Base-by-base conservation (phyloP, 2,797 vertebrate species). In the Sternarchorhynchus goeldii region DNA sequence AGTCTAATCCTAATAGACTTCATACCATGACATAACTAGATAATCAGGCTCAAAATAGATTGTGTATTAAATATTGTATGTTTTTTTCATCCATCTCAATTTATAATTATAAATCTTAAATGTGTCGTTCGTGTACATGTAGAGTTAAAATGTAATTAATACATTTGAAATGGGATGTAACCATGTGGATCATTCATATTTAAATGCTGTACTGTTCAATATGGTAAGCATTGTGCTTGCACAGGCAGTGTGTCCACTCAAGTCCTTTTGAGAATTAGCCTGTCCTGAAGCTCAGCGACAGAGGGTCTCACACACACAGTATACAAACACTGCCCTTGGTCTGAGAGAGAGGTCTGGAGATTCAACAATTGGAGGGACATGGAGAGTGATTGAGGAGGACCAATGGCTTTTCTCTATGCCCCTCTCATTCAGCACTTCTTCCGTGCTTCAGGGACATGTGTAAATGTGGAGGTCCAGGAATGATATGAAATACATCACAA, bases 381-480 rank as follows among this genome's bases (percentile, higher is more conserved):
- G 36, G 20, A 70, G 50, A 14, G 56, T 77, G 64, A 74, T 20
- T 80, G 64, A 56, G 29, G 21, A 21, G 14, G 41, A 29, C 10
- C 36, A 62, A 21, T 69, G 53, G 62, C 17, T 68, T 8, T 72
- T 66, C 41, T 80, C 55, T 17, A 75, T 73, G 53, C 10, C 32
- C 39, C 29, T 39, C 36, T 59, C 53, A 58, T 78, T 66, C 34
- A 50, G 41, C 67, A 58, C 36, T 71, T 70, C 29, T 29, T 63
- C 53, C 63, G 32, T 78, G 36, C 64, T 63, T 65, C 68, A 69
- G 55, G 6, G 71, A 67, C 8, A 29, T 21, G 67, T 69, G 73
- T 74, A 64, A 74, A 77, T 74, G 70, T 53, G 63, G 34, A 68
- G 32, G 50, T 73, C 32, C 21, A 16, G 64, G 34, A 56, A 36